phyloP scores from a whole-genome alignment of 2,888 invertebrate genomes.

The Heteromyza rotundicornis region DNA sequence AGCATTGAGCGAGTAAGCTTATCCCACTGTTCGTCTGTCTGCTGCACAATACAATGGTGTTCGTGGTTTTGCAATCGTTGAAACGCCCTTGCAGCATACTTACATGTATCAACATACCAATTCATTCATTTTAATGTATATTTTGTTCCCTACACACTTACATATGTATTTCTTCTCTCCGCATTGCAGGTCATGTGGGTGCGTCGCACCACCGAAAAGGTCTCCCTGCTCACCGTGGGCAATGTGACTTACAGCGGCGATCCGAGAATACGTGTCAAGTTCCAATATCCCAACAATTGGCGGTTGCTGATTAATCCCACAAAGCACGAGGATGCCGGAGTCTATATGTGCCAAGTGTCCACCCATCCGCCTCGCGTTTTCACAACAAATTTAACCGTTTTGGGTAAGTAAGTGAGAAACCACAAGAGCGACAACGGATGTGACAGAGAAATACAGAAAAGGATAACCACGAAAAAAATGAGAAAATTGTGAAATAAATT shows the following conservation, averaged over 20 bases:
- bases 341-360: constrained; percentile 82
- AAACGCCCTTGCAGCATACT: too few relatives aligned
- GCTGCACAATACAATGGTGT: too few relatives aligned
- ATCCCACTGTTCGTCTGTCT: too few relatives aligned
- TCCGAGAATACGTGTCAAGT: constrained; percentile 69
- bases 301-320: constrained; percentile 74
- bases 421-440: too few relatives aligned
- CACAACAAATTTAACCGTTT: constrained; percentile 75
- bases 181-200: constrained; percentile 74
- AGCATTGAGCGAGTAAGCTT: too few relatives aligned
- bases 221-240: constrained; percentile 71
- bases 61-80: too few relatives aligned
- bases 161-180: too few relatives aligned
- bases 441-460: too few relatives aligned
- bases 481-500: background rate
- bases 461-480: background rate
- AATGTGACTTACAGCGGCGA: constrained; percentile 71
- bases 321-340: constrained; percentile 73
- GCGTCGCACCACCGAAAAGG: constrained; percentile 69
- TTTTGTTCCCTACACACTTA: too few relatives aligned
- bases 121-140: too few relatives aligned
- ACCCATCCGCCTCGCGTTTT: constrained; percentile 80
- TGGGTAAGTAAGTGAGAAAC: constrained; percentile 68
- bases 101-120: too few relatives aligned
- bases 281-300: constrained; percentile 77